Conservation (phyloP, 64 coral and sea anemone genomes). For the Exaiptasia diaphana region DNA sequence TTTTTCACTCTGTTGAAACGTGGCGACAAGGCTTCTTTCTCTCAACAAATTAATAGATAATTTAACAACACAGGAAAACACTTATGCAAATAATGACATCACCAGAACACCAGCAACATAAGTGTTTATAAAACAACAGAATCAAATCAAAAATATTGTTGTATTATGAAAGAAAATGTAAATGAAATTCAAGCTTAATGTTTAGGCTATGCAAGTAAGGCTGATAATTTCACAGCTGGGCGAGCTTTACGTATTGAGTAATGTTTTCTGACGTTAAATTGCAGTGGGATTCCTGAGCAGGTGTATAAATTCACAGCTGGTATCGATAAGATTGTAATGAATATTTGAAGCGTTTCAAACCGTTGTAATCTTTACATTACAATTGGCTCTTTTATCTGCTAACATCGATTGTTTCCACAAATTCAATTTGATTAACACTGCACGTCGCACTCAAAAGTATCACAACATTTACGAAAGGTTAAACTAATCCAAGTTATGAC, state of each 20-base stretch:
- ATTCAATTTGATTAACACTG: not conserved
- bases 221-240: not conserved
- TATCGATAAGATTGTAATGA: conserved; percentile 17
- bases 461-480: not conserved
- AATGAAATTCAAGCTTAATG: not conserved
- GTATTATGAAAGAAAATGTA: too few relatives aligned
- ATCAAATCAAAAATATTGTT: not conserved
- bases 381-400: not conserved
- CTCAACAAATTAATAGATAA: not conserved
- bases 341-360: conserved; percentile 25
- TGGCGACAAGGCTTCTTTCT: too few relatives aligned
- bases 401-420: too few relatives aligned
- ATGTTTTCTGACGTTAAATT: not conserved
- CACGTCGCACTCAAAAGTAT: not conserved
- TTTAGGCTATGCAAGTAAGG: not conserved
- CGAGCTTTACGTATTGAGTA: not conserved
- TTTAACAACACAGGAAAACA: not conserved
- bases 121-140: not conserved
- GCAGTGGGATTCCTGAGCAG: not conserved
- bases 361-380: not conserved
- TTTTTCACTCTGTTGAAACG: too few relatives aligned
- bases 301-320: conserved; percentile 5
- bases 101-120: not conserved
- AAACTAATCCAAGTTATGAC: not conserved
- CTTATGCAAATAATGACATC: not conserved